phyloP scores from a whole-genome alignment of 2,888 invertebrate genomes.

The Cataglyphis cursor region DNA sequence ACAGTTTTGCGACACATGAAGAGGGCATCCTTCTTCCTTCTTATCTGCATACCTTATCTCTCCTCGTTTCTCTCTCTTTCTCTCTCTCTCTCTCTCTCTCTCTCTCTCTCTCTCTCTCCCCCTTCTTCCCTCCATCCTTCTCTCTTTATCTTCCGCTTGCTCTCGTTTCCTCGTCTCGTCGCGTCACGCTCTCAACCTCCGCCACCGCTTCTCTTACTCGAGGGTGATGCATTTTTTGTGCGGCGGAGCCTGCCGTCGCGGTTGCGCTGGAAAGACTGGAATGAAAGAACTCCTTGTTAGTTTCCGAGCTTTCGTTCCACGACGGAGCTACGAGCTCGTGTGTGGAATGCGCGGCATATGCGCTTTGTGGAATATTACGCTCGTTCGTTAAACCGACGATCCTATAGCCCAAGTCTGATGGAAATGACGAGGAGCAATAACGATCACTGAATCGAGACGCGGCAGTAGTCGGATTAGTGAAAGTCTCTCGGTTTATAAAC shows the following conservation, averaged over 20 bases:
- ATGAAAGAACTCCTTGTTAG: conserved; percentile 84
- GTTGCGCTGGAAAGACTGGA: conserved; percentile 76
- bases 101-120: conserved; percentile 8
- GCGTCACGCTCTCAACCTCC: conserved; percentile 48
- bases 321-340: conserved; percentile 14
- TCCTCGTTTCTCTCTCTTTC: neutral
- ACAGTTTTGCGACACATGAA: conserved; percentile 75
- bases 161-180: conserved; percentile 48
- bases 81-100: conserved; percentile 11
- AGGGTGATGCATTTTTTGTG: conserved; percentile 64
- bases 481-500: conserved; percentile 36
- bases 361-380: conserved; percentile 51
- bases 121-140: conserved; percentile 13
- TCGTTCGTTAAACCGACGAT: conserved; percentile 27
- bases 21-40: neutral
- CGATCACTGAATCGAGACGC: conserved; percentile 21
- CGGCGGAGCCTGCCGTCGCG: conserved; percentile 78
- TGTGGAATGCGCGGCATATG: conserved; percentile 66
- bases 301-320: conserved; percentile 59
- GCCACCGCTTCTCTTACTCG: conserved; percentile 44
- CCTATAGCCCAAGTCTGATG: neutral
- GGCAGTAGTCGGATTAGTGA: conserved; percentile 22
- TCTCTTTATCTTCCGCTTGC: conserved; percentile 25
- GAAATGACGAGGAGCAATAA: conserved; percentile 1
- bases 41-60: conserved; percentile 36